Percentiles rank a stretch among this genome's conserved stretches.
These are phyloP conservation scores for Drosophila peninsularis DNA, from an alignment of 2,888 invertebrate genomes.

Conservation along the genomic window DNA sequence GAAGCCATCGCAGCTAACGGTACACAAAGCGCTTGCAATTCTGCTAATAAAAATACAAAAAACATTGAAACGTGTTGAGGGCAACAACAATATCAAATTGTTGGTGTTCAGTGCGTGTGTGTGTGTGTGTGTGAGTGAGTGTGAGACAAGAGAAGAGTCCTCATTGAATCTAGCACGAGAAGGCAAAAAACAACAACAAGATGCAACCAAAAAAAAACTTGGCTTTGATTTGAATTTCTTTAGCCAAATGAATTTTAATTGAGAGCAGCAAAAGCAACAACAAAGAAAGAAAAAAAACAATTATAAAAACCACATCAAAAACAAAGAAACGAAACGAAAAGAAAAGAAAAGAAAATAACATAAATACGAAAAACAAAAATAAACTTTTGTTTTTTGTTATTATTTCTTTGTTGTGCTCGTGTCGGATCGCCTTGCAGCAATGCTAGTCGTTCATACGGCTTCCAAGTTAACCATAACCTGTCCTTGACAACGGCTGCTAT, in stretches of 20 bases:
- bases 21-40: constrained; percentile 52
- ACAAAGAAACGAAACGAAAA: neutral
- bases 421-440: constrained; percentile 37
- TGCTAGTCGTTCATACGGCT: constrained; percentile 56
- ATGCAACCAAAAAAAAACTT: constrained; percentile 39
- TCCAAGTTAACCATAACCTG: constrained; percentile 76
- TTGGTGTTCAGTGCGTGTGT: constrained; percentile 16
- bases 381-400: constrained; percentile 25
- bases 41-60: constrained; percentile 8
- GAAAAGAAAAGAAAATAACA: constrained; percentile 7
- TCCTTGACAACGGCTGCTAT: constrained; percentile 63
- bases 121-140: constrained; percentile 19
- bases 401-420: constrained; percentile 8
- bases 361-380: constrained; percentile 13
- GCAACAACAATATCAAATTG: constrained; percentile 40
- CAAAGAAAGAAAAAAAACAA: constrained; percentile 15
- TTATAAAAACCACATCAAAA: too few relatives aligned
- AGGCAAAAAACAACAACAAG: constrained; percentile 22
- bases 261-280: constrained; percentile 19
- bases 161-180: constrained; percentile 42
- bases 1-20: constrained; percentile 73
- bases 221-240: constrained; percentile 47
- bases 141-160: constrained; percentile 42
- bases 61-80: constrained; percentile 40
- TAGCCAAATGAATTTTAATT: constrained; percentile 50